These are phyloP conservation scores for Loxodonta africana DNA, from an alignment of 2,113 vertebrate genomes.

Conservation along the genomic window DNA sequence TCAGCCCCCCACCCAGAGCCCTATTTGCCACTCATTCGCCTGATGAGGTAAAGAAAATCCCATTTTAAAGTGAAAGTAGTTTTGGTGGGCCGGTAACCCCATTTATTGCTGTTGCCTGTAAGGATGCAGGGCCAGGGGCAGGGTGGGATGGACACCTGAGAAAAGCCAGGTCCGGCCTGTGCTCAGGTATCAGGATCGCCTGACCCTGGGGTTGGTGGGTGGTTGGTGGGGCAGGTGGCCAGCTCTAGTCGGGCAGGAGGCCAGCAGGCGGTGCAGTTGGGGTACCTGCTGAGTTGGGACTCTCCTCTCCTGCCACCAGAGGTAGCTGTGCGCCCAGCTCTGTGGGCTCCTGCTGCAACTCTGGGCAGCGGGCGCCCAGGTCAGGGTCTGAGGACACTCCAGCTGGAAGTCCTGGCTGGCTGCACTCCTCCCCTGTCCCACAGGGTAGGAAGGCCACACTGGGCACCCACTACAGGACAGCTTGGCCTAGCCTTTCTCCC, in stretches of 20 bases:
- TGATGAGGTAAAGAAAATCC: conserved; percentile 33
- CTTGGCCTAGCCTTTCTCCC: neutral
- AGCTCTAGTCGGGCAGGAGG: neutral
- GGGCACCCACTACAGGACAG: neutral
- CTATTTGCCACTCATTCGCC: neutral
- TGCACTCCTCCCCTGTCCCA: neutral
- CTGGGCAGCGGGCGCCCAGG: neutral
- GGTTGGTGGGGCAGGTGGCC: neutral
- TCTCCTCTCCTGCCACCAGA: conserved; percentile 66
- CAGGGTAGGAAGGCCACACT: neutral
- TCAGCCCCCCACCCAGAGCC: neutral
- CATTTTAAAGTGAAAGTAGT: neutral
- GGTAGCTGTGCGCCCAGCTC: conserved; percentile 57
- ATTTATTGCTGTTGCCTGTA: conserved; percentile 68
- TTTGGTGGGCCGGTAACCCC: neutral
- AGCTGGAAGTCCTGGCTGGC: neutral
- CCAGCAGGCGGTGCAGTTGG: neutral
- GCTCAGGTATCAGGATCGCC: neutral
- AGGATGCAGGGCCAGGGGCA: neutral
- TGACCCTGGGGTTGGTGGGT: neutral
- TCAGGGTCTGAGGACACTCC: neutral
- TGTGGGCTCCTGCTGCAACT: neutral
- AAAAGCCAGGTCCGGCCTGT: neutral
- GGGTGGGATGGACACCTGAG: conserved; percentile 29
- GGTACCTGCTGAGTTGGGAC: neutral